Conservation (phyloP, 2,113 vertebrate genomes). For the Myiagra hebetior region DNA sequence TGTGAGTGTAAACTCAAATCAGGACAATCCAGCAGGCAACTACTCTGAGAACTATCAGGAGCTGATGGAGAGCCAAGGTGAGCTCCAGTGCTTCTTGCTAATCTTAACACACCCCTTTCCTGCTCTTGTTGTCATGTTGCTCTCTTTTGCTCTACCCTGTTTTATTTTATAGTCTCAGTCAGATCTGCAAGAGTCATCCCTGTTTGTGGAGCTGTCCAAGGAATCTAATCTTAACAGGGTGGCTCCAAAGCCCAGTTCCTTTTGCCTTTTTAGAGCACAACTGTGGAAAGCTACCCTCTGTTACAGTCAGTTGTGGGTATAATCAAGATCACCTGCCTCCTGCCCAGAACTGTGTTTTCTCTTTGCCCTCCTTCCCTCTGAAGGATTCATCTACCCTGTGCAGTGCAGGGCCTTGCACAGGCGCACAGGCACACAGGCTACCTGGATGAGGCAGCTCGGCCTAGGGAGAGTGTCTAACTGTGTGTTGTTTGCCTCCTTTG, state of each 20-base stretch:
- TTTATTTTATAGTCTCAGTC: neutral
- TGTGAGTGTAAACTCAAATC: constrained; percentile 89
- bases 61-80: constrained; percentile 83
- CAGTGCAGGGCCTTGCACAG: neutral
- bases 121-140: neutral
- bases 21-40: constrained; percentile 88
- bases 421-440: neutral
- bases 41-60: constrained; percentile 95
- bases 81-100: neutral
- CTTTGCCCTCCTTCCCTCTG: neutral
- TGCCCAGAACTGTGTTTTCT: neutral
- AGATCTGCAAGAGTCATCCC: neutral
- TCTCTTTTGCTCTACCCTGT: neutral
- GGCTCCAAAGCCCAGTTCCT: neutral
- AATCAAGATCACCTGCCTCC: neutral
- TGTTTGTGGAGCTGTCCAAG: neutral
- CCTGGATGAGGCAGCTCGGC: neutral
- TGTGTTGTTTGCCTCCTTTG: neutral
- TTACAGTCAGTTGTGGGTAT: neutral
- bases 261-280: neutral
- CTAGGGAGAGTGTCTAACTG: neutral
- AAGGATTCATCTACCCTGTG: neutral
- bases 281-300: neutral
- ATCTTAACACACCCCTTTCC: neutral
- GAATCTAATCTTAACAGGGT: neutral